phyloP scores from a whole-genome alignment of 2,888 invertebrate species.

The Ennomos fuscantarius region DNA sequence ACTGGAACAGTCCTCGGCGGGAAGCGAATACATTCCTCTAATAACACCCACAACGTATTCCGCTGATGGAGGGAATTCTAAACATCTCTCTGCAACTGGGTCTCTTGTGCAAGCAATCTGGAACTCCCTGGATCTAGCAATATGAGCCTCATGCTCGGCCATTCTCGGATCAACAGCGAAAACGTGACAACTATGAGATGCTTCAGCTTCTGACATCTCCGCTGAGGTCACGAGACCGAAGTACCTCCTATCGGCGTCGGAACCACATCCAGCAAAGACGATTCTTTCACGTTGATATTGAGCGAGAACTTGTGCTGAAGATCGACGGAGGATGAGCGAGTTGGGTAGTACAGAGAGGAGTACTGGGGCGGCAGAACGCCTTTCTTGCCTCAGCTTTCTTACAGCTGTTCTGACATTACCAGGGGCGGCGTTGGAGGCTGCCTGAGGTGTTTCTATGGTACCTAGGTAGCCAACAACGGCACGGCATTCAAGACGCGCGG shows the following conservation, averaged over 20 bases:
- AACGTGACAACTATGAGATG: conserved; percentile 96
- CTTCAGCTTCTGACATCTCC: conserved; percentile 81
- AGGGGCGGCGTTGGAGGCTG: conserved; percentile 90
- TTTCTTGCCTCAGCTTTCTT: conserved; percentile 94
- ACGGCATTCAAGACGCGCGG: conserved; percentile 88
- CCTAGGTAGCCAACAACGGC: conserved; percentile 97
- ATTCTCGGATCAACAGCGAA: conserved; percentile 96
- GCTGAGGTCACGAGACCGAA: conserved; percentile 97
- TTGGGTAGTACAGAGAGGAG: conserved; percentile 93
- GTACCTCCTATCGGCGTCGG: conserved; percentile 95
- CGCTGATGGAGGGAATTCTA: conserved; percentile 96
- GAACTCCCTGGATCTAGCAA: conserved; percentile 92
- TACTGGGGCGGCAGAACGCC: conserved; percentile 93
- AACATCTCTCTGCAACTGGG: conserved; percentile 90
- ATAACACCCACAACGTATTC: conserved; percentile 90
- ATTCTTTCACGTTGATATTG: conserved; percentile 94
- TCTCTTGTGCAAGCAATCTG: conserved; percentile 93
- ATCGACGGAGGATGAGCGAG: conserved; percentile 91
- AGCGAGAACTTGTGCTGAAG: conserved; percentile 91
- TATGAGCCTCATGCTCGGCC: conserved; percentile 92
- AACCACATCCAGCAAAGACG: conserved; percentile 95
- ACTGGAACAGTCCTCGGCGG: conserved; percentile 71
- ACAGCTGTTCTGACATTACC: conserved; percentile 95
- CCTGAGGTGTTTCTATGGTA: conserved; percentile 97
- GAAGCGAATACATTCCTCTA: conserved; percentile 89